Percentiles rank a stretch among this genome's conserved stretches.
phyloP scores from a whole-genome alignment of 2,113 vertebrate species.

The Elephantulus edwardii region DNA sequence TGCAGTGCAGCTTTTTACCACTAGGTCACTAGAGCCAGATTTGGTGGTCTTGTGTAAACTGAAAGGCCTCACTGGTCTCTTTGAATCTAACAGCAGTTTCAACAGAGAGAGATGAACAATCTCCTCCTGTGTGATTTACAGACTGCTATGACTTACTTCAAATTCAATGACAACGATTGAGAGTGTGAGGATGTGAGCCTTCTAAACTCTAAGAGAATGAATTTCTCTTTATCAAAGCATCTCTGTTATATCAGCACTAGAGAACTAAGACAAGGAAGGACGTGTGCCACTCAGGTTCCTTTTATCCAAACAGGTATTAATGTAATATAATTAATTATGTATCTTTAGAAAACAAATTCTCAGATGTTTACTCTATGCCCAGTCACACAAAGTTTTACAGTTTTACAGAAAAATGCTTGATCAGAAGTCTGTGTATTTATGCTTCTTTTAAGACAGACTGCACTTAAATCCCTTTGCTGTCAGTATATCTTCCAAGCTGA shows the following conservation, averaged over 20 bases:
- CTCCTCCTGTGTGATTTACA: no score
- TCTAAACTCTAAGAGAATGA: no score
- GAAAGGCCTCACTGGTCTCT: no score
- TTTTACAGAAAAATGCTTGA: not conserved
- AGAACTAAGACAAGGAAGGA: not conserved
- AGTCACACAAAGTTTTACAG: not conserved
- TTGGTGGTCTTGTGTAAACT: no score
- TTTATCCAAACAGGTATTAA: not conserved
- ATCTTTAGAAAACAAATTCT: not conserved
- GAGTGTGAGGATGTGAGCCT: no score
- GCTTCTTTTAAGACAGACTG: not conserved
- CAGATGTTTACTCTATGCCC: not conserved
- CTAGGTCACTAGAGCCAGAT: no score
- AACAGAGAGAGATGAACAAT: no score
- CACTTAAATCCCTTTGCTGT: slow-evolving; percentile 32
- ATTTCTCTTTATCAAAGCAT: no score
- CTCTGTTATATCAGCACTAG: not conserved
- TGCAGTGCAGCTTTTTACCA: no score
- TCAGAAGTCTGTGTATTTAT: not conserved
- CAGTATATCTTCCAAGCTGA: not conserved
- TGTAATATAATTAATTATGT: not conserved
- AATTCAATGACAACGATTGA: no score
- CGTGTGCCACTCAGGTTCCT: not conserved
- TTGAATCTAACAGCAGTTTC: no score
- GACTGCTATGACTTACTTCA: no score